phyloP scores from a whole-genome alignment of 2,113 vertebrate species.

The Tetrao urogallus region DNA sequence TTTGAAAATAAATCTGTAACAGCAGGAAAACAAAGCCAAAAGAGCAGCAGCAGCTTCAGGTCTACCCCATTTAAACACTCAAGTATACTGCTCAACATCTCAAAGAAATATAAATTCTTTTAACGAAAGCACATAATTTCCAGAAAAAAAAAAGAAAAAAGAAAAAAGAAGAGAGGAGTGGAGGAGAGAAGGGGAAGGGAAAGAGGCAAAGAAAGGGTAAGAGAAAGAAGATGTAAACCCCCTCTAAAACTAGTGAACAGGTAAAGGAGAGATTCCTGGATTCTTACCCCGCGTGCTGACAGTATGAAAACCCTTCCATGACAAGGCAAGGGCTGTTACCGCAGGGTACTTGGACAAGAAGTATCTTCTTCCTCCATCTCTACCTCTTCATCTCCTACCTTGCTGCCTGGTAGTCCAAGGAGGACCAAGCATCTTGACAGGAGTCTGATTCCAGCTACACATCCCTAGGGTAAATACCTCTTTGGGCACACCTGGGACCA shows the following conservation, averaged over 20 bases:
- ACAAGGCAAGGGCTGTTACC: neutral
- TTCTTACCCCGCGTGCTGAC: neutral
- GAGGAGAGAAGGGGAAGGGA: neutral
- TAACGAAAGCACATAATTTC: neutral
- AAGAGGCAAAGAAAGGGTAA: neutral
- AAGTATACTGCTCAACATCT: neutral
- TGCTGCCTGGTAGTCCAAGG: neutral
- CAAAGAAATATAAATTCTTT: neutral
- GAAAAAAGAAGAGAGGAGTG: too few species aligned
- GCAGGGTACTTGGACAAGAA: rapidly evolving
- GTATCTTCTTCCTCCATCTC: neutral
- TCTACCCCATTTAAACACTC: neutral
- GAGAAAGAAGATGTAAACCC: rapidly evolving
- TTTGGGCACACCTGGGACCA: neutral
- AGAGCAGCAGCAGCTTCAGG: neutral
- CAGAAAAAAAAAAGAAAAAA: neutral
- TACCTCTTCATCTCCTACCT: neutral
- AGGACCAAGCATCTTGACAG: neutral
- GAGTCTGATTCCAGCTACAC: neutral
- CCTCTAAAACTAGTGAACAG: neutral
- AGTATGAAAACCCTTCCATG: neutral
- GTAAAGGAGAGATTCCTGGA: neutral
- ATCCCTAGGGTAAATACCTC: neutral
- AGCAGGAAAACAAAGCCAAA: neutral
- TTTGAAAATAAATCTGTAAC: slow-evolving; percentile 5